Percentiles rank a stretch among this genome's conserved stretches.
Evolutionary conservation across 2,797 vertebrate genomes (phyloP).

Genomic region (Phataginus tetradactyla): DNA sequence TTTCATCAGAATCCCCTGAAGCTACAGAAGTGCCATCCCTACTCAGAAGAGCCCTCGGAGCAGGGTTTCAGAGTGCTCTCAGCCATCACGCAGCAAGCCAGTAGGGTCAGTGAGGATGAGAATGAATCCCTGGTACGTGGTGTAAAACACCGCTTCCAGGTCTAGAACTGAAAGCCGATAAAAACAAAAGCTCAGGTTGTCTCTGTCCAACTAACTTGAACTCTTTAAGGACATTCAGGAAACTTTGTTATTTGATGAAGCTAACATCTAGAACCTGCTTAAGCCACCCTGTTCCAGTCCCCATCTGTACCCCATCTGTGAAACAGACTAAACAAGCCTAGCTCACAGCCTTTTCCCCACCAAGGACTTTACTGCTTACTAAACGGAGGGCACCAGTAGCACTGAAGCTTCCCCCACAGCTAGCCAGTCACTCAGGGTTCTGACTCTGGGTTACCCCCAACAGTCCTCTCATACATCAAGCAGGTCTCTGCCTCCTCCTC

Average conservation of each 20-base stretch:
- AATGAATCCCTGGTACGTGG: neutral
- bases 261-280: neutral
- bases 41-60: neutral
- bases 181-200: neutral
- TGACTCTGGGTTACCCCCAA: no score
- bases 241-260: neutral
- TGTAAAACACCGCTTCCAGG: neutral
- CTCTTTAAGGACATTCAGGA: neutral
- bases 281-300: neutral
- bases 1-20: neutral
- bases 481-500: neutral
- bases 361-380: no score
- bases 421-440: no score
- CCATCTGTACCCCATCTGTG: neutral
- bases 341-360: neutral
- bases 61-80: rapidly evolving
- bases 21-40: neutral
- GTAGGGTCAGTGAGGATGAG: neutral
- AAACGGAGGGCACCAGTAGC: neutral
- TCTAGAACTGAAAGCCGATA: neutral
- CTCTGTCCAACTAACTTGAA: neutral
- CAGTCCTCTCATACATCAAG: neutral
- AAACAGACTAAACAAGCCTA: neutral
- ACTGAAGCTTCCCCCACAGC: no score
- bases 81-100: neutral